phyloP scores from a whole-genome alignment of 2,888 invertebrate genomes.

The Abrostola triplasia region DNA sequence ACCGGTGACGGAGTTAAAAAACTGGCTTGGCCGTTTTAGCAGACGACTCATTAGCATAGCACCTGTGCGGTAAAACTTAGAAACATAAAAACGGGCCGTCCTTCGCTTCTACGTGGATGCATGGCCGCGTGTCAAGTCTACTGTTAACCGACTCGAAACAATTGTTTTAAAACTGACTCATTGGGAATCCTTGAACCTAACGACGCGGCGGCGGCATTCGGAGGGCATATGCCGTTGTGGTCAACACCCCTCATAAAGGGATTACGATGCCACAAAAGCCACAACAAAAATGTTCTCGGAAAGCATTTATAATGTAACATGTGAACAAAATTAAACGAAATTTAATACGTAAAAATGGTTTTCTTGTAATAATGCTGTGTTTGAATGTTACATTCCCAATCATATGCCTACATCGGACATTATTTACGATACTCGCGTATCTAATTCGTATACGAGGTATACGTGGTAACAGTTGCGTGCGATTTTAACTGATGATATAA shows the following conservation, averaged over 20 bases:
- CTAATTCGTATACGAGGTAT: slow-evolving; percentile 24
- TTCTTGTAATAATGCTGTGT: too few relatives aligned
- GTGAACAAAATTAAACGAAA: too few relatives aligned
- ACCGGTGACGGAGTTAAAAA: slow-evolving; percentile 33
- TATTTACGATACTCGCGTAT: slow-evolving; percentile 18
- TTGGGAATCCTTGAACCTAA: slow-evolving; percentile 38
- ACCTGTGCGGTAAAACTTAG: slow-evolving; percentile 33
- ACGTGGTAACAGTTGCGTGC: slow-evolving; percentile 35
- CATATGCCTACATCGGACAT: too few relatives aligned
- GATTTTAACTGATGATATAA: slow-evolving; percentile 46
- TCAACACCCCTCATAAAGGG: slow-evolving; percentile 36
- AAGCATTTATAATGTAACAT: slow-evolving; percentile 21
- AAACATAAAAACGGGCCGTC: slow-evolving; percentile 35
- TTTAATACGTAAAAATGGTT: too few relatives aligned
- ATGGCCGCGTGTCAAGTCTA: slow-evolving; percentile 36
- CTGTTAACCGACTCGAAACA: slow-evolving; percentile 30
- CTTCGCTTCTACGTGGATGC: slow-evolving; percentile 36
- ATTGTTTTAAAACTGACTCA: slow-evolving; percentile 47
- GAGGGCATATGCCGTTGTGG: slow-evolving; percentile 27
- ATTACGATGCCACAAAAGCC: slow-evolving; percentile 39
- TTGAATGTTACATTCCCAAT: too few relatives aligned
- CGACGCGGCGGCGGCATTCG: slow-evolving; percentile 23
- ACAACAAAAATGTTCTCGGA: slow-evolving; percentile 34
- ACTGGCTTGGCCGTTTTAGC: slow-evolving; percentile 30
- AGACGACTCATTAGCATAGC: slow-evolving; percentile 52